Conservation (phyloP, 2,113 vertebrate species). For the Chitala chitala region DNA sequence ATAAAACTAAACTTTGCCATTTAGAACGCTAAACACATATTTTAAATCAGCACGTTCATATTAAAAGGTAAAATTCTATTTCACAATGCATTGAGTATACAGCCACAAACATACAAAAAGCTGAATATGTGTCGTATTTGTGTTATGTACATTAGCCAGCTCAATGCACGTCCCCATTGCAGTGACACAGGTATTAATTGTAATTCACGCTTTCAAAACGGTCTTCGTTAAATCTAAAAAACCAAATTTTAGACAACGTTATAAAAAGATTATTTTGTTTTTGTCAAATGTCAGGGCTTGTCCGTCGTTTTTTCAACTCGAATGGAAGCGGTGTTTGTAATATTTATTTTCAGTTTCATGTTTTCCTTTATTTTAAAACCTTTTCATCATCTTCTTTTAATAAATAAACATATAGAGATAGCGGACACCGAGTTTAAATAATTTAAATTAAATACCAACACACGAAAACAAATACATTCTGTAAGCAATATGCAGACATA, state of each 20-base stretch:
- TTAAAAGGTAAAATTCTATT: constrained; percentile 81
- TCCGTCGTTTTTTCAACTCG: constrained; percentile 46
- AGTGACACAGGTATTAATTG: constrained; percentile 53
- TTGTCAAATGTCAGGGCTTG: not conserved
- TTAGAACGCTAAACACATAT: constrained; percentile 82
- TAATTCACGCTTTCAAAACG: constrained; percentile 39
- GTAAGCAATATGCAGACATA: constrained; percentile 17
- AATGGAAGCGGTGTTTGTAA: constrained; percentile 55
- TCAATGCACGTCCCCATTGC: constrained; percentile 47
- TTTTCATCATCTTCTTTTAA: constrained; percentile 37
- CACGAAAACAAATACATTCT: constrained; percentile 49
- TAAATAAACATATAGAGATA: constrained; percentile 59
- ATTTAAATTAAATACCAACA: constrained; percentile 72
- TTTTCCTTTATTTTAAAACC: constrained; percentile 51
- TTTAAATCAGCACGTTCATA: constrained; percentile 76
- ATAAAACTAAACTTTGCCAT: constrained; percentile 98
- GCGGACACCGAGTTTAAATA: constrained; percentile 57
- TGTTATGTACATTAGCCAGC: constrained; percentile 65
- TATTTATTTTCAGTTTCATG: constrained; percentile 23
- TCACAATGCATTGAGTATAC: constrained; percentile 87
- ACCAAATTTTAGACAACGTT: constrained; percentile 33
- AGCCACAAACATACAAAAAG: constrained; percentile 73
- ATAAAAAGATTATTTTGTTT: not conserved
- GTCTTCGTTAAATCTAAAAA: constrained; percentile 54
- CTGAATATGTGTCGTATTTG: constrained; percentile 74